These are phyloP conservation scores for Brachypteracias leptosomus DNA, from an alignment of 2,113 vertebrate genomes.

Conservation along the genomic window DNA sequence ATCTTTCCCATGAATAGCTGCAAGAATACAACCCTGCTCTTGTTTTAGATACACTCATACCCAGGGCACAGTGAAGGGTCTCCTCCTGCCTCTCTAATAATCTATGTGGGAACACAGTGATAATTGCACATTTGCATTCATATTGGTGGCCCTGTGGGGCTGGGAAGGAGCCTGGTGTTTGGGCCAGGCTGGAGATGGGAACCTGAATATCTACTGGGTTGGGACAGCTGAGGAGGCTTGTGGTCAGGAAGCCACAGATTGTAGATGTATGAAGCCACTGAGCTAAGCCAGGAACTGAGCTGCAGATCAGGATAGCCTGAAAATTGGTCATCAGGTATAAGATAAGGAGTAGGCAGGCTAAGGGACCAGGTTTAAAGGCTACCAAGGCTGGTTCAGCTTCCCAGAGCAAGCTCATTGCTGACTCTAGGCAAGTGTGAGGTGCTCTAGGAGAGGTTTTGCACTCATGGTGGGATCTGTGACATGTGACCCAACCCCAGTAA, in stretches of 20 bases:
- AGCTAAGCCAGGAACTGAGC: not conserved
- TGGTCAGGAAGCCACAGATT: not conserved
- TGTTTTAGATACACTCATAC: too few relatives aligned
- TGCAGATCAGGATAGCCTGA: not conserved
- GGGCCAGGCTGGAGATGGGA: not conserved
- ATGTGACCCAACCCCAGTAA: rapidly evolving
- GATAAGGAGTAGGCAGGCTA: not conserved
- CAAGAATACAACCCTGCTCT: not conserved
- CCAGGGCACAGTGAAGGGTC: too few relatives aligned
- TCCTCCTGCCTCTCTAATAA: not conserved
- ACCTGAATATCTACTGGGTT: not conserved
- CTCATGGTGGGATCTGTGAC: not conserved
- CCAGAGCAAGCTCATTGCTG: not conserved
- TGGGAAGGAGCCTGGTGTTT: not conserved
- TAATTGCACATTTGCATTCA: not conserved
- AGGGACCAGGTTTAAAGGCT: not conserved
- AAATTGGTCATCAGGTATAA: not conserved
- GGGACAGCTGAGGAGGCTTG: not conserved
- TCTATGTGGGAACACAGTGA: not conserved
- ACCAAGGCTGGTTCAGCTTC: not conserved
- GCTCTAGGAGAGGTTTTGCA: not conserved
- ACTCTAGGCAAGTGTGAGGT: not conserved
- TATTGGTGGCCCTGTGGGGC: not conserved
- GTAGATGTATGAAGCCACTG: not conserved
- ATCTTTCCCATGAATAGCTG: not conserved